Base-by-base conservation (phyloP, 2,113 vertebrate species). In the Cyanoramphus novaezelandiae region DNA sequence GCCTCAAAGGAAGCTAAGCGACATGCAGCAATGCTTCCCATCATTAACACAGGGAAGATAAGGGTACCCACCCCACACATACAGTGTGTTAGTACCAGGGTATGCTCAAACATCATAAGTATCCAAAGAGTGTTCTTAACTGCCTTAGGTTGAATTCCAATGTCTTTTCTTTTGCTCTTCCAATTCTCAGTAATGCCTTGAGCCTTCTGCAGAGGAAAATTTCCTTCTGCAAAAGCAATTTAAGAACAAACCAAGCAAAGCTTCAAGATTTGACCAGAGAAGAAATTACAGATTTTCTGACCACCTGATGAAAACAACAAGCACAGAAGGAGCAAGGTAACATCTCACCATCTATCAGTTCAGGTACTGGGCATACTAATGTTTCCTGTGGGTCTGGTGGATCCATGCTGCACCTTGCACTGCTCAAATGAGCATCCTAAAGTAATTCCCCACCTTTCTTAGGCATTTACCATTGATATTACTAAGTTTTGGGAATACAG, bases 391-490 rank as follows among this genome's bases (percentile, higher is more conserved):
- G 31, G 50, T 60, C 62, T 76, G 49, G 35, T 31, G 85, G 62
- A 76, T 37, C 74, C 28, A 7, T 35, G 52, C 74, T 62, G 33
- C 46, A 90, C 13, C 29, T 39, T 59, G 21, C n/a, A 47, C 29
- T 35, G 81, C 84, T 65, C 68, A 83, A 41, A 86, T 33, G 7
- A 64, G 65, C 43, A 25, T 64, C 29, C 43, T 86, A 23, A 55
- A 81, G 77, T 57, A 85, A 91, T 82, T 95, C 46, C 68, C 70
- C 62, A 82, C 37, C 53, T 86, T 89, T 78, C 82, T 72, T 17
- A 77, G 75, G 71, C 39, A 8, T 93, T 96, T 95, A 88, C 75
- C 81, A 43, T 21, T 71, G 81, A 93, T 97, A 93, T 90, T 57
- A 57, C 79, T 33, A 37, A 63, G 31, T 47, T 92, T 90, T 75